Evolutionary conservation across 1,140 invertebrate species (phyloP).

Genomic region (Zophobas atratus): DNA sequence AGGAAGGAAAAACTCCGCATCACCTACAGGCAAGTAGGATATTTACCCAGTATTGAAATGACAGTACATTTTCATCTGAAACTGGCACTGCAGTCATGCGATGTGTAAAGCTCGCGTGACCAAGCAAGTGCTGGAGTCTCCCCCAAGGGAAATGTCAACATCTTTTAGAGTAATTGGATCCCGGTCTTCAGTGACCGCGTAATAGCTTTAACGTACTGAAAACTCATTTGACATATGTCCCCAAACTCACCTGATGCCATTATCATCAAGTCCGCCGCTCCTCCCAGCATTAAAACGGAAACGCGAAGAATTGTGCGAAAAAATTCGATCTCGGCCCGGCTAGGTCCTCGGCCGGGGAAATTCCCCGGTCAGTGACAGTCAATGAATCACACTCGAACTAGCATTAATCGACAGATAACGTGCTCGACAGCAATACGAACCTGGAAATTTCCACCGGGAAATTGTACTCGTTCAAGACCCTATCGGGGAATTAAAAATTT

Average conservation of each 20-base stretch:
- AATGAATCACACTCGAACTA: too few species aligned
- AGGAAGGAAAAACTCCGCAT: neutral
- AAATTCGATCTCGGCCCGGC: neutral
- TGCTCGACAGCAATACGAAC: too few species aligned
- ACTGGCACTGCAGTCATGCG: constrained; percentile 43
- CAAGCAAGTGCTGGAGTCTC: constrained; percentile 49
- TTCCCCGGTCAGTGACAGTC: too few species aligned
- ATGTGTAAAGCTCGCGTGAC: constrained; percentile 46
- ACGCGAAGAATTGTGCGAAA: neutral
- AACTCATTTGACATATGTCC: constrained; percentile 50
- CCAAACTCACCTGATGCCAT: constrained; percentile 46
- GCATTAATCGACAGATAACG: too few species aligned
- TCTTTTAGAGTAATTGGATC: constrained; percentile 57
- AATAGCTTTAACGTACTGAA: constrained; percentile 50
- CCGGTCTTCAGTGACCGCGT: constrained; percentile 51
- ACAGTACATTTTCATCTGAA: constrained; percentile 43
- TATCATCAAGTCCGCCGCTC: neutral
- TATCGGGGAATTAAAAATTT: neutral
- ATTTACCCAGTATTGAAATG: constrained; percentile 44
- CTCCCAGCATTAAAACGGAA: constrained; percentile 4
- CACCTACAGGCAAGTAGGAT: neutral
- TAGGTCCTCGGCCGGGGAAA: too few species aligned
- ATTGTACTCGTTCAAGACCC: neutral
- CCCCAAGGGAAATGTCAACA: constrained; percentile 51
- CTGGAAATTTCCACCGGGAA: neutral